phyloP scores from a whole-genome alignment of 2,797 vertebrate genomes.

The Notolepis coatsorum region DNA sequence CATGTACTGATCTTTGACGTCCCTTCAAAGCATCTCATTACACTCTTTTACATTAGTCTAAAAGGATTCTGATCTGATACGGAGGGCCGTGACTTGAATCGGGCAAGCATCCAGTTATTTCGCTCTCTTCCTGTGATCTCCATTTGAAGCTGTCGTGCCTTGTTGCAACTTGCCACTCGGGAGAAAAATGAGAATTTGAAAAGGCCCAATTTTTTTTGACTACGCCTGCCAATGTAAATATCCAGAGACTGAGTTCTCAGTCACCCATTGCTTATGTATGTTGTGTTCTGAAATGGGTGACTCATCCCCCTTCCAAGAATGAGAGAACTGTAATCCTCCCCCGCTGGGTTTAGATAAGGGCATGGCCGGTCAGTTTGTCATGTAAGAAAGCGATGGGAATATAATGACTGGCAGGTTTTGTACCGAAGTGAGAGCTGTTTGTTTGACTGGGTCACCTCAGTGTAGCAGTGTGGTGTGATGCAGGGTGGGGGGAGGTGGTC shows the following conservation, averaged over 20 bases:
- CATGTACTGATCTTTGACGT: not conserved
- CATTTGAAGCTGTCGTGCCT: not conserved
- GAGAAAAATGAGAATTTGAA: conserved; percentile 6
- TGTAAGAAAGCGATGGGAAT: conserved; percentile 31
- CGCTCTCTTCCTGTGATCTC: not conserved
- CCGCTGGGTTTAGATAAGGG: conserved; percentile 49
- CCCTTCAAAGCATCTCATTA: not conserved
- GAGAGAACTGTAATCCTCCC: conserved; percentile 42
- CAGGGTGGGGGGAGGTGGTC: conserved; percentile 23
- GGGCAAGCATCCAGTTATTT: not conserved
- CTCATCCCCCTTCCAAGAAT: conserved; percentile 53
- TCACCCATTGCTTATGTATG: conserved; percentile 16
- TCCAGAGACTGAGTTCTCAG: not conserved
- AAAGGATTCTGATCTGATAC: not conserved
- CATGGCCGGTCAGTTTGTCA: conserved; percentile 34
- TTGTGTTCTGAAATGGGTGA: conserved; percentile 45
- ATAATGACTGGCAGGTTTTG: conserved; percentile 4
- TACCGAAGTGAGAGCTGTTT: conserved; percentile 54
- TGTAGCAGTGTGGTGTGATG: conserved; percentile 56
- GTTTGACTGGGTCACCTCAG: conserved; percentile 53
- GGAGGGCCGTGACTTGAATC: not conserved
- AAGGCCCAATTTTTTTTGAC: not conserved
- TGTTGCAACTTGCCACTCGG: conserved; percentile 36
- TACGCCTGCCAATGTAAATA: conserved; percentile 20
- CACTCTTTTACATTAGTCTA: not conserved